phyloP scores from a whole-genome alignment of 2,113 vertebrate species.

The Pedetes capensis region DNA sequence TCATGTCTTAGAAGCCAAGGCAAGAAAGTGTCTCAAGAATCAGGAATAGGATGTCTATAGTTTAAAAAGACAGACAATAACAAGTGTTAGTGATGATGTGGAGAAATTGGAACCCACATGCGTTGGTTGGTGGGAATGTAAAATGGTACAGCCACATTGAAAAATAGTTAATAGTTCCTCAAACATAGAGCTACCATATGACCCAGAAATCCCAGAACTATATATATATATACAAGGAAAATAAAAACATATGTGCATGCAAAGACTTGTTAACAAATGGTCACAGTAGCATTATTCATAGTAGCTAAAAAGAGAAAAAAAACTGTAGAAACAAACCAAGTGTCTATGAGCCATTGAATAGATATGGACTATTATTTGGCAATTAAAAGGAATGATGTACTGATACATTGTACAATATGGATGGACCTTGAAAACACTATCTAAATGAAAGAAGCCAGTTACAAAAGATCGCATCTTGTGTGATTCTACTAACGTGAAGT shows the following conservation, averaged over 20 bases:
- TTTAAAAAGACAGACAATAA: background rate
- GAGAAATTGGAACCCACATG: background rate
- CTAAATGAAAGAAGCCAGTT: background rate
- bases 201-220: background rate
- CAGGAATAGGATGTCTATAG: background rate
- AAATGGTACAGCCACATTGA: background rate
- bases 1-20: background rate
- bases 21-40: background rate
- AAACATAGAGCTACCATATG: background rate
- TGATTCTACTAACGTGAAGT: background rate
- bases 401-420: background rate
- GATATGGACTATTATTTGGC: background rate
- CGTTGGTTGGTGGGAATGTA: background rate
- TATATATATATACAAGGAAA: background rate
- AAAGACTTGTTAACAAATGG: background rate
- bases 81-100: background rate
- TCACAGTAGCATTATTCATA: background rate
- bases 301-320: background rate
- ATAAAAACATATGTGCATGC: background rate
- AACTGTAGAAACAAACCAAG: background rate
- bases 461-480: background rate
- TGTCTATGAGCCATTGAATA: background rate
- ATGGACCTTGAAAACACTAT: background rate
- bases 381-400: conserved; percentile 9
- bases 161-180: background rate